Conservation (phyloP, 2,797 vertebrate species). For the Hirundo rustica region DNA sequence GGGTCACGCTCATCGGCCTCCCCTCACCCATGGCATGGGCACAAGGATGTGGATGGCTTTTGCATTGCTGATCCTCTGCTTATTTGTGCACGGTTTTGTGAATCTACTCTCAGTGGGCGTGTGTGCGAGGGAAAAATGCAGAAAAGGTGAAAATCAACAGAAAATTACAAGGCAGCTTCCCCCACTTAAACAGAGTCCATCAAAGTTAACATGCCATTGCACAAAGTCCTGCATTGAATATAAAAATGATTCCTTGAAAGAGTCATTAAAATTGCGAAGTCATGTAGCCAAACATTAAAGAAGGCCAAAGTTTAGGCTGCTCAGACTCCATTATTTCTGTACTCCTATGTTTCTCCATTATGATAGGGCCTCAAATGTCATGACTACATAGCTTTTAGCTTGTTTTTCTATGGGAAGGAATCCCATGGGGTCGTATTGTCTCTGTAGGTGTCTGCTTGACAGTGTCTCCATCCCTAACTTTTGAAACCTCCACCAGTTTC, state of each 20-base stretch:
- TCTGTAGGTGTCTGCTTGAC: background rate
- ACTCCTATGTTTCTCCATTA: background rate
- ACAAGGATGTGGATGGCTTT: background rate
- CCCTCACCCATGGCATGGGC: background rate
- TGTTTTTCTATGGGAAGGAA: background rate
- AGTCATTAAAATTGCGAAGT: background rate
- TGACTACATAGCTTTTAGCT: background rate
- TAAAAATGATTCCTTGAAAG: background rate
- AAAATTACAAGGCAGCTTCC: background rate
- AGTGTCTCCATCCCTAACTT: background rate
- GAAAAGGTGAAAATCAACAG: background rate
- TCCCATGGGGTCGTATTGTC: background rate
- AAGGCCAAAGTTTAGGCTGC: background rate
- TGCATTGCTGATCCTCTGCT: background rate
- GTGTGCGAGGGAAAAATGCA: background rate
- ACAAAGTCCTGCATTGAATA: background rate
- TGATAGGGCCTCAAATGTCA: background rate
- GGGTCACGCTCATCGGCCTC: background rate
- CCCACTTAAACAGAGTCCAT: background rate
- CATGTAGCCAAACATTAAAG: background rate
- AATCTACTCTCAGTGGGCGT: background rate
- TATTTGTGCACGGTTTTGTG: background rate
- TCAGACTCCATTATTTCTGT: background rate
- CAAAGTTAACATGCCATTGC: background rate
- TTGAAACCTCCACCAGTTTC: background rate